These are phyloP conservation scores for Agriotes lineatus DNA, from an alignment of 2,888 invertebrate genomes.

Conservation along the genomic window DNA sequence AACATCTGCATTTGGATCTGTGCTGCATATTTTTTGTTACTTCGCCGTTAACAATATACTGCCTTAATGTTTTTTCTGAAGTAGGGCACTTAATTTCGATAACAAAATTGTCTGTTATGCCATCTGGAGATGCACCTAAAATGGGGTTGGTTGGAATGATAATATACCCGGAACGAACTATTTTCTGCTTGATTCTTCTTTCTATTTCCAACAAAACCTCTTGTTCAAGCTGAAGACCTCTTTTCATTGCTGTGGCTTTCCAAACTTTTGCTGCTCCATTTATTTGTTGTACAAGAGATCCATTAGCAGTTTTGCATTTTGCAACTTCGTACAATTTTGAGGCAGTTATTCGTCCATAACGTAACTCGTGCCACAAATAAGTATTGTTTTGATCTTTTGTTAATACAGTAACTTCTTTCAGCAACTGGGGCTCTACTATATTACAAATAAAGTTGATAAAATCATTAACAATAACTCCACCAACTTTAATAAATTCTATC, in stretches of 20 bases:
- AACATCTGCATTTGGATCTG: slow-evolving; percentile 40
- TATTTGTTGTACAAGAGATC: slow-evolving; percentile 38
- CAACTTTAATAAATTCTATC: background rate
- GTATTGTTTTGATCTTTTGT: slow-evolving; percentile 33
- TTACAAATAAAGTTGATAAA: background rate
- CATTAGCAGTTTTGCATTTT: slow-evolving; percentile 43
- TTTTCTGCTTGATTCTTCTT: slow-evolving; percentile 10
- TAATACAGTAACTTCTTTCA: slow-evolving; percentile 27
- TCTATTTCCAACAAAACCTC: slow-evolving; percentile 4
- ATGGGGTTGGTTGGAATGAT: slow-evolving; percentile 1
- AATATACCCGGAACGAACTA: background rate
- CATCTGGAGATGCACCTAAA: slow-evolving; percentile 32
- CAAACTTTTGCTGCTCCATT: slow-evolving; percentile 32
- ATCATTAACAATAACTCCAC: background rate
- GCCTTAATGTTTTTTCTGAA: no score
- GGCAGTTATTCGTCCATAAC: slow-evolving; percentile 49
- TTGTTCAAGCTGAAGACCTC: slow-evolving; percentile 16
- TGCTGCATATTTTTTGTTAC: slow-evolving; percentile 8
- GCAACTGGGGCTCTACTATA: background rate
- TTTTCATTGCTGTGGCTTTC: slow-evolving; percentile 4
- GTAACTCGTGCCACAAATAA: slow-evolving; percentile 44
- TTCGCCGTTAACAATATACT: no score
- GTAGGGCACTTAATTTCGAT: slow-evolving; percentile 35
- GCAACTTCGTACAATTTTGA: slow-evolving; percentile 49
- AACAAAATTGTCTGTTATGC: slow-evolving; percentile 12